These are phyloP conservation scores for Sebastes diploproa DNA, from an alignment of 2,797 vertebrate genomes.

Conservation along the genomic window DNA sequence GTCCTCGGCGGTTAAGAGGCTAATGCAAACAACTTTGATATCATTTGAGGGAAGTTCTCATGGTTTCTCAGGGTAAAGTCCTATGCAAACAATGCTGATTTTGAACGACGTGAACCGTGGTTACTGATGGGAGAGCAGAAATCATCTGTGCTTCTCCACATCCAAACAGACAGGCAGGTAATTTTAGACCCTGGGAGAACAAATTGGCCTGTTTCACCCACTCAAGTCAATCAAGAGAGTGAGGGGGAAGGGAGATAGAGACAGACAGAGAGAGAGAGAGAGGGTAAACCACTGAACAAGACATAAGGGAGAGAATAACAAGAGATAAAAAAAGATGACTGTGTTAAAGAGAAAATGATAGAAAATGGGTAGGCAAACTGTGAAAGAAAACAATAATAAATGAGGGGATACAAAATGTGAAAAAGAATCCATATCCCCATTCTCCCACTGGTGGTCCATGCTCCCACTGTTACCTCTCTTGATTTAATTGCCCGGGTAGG, in stretches of 20 bases:
- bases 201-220: slow-evolving; percentile 73
- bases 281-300: neutral
- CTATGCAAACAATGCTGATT: slow-evolving; percentile 56
- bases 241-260: slow-evolving; percentile 36
- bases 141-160: slow-evolving; percentile 60
- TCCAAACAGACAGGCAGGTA: slow-evolving; percentile 75
- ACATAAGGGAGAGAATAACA: neutral
- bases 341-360: neutral
- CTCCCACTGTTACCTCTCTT: slow-evolving; percentile 47
- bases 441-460: slow-evolving; percentile 67
- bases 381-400: slow-evolving; percentile 4
- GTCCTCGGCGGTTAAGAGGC: neutral
- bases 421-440: slow-evolving; percentile 2
- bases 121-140: slow-evolving; percentile 58
- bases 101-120: slow-evolving; percentile 31
- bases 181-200: slow-evolving; percentile 73
- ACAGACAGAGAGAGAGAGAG: neutral
- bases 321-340: neutral
- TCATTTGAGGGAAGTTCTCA: slow-evolving; percentile 34
- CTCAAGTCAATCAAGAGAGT: slow-evolving; percentile 71
- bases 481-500: slow-evolving; percentile 69
- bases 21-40: slow-evolving; percentile 37
- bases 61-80: slow-evolving; percentile 13
- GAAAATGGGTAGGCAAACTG: neutral
- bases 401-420: neutral